phyloP scores from a whole-genome alignment of 2,888 invertebrate species.

The Conomelus anceps region DNA sequence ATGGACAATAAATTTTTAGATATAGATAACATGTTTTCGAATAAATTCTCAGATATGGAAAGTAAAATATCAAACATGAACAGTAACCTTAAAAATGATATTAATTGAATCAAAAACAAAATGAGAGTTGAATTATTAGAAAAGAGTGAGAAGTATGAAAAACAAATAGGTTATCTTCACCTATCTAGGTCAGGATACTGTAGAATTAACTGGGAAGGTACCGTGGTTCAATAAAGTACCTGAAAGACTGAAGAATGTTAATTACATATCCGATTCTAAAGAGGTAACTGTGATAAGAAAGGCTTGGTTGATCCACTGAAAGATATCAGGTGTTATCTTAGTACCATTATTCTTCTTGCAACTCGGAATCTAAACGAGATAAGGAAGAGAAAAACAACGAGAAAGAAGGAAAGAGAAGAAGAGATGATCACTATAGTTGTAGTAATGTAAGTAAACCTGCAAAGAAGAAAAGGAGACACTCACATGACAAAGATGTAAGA shows the following conservation, averaged over 20 bases:
- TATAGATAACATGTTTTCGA: too few species aligned
- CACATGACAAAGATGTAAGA: conserved; percentile 40
- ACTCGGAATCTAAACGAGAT: conserved; percentile 23
- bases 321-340: conserved; percentile 53
- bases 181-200: conserved; percentile 88
- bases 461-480: conserved; percentile 35
- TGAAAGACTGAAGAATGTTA: conserved; percentile 42
- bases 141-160: conserved; percentile 93
- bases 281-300: conserved; percentile 63
- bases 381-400: conserved; percentile 35
- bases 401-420: conserved; percentile 37
- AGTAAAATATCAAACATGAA: too few species aligned
- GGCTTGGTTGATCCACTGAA: conserved; percentile 64
- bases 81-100: too few species aligned
- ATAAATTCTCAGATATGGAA: too few species aligned
- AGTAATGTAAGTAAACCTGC: conserved; percentile 27
- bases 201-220: conserved; percentile 73
- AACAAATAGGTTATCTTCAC: conserved; percentile 94
- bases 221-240: conserved; percentile 84
- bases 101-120: too few species aligned
- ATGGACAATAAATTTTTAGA: too few species aligned
- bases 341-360: conserved; percentile 22
- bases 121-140: too few species aligned
- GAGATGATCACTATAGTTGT: conserved; percentile 19
- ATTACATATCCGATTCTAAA: conserved; percentile 39